A percentile compares a stretch with the other conserved stretches of the same genome.
Conservation (phyloP, 1,140 invertebrate species). For the Uloborus diversus region DNA sequence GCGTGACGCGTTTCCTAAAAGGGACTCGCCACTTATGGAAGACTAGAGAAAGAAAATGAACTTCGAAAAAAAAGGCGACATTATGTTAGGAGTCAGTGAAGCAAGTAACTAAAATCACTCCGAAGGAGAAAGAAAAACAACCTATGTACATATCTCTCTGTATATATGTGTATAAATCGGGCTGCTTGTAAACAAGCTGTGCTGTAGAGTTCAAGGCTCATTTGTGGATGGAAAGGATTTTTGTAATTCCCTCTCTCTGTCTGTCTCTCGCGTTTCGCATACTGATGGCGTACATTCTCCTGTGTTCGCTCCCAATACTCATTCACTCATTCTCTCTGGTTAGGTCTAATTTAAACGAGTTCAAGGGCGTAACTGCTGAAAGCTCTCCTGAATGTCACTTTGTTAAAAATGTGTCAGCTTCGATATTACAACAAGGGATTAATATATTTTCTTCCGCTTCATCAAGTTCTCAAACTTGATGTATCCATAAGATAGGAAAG, state of each 20-base stretch:
- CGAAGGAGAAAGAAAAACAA: slow-evolving; percentile 8
- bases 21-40: slow-evolving; percentile 32
- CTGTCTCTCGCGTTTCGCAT: slow-evolving; percentile 30
- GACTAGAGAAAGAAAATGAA: slow-evolving; percentile 3
- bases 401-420: too few relatives aligned
- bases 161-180: slow-evolving; percentile 20
- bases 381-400: too few relatives aligned
- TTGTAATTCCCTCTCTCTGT: slow-evolving; percentile 18
- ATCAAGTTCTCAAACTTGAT: too few relatives aligned
- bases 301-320: not conserved
- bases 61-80: slow-evolving; percentile 6
- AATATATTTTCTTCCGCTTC: too few relatives aligned
- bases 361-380: too few relatives aligned
- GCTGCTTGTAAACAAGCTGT: slow-evolving; percentile 49
- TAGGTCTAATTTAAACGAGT: too few relatives aligned
- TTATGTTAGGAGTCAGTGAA: slow-evolving; percentile 37
- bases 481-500: too few relatives aligned
- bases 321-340: not conserved
- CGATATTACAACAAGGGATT: too few relatives aligned
- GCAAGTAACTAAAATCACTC: slow-evolving; percentile 44
- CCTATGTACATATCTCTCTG: too few relatives aligned
- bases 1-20: slow-evolving; percentile 27
- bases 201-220: slow-evolving; percentile 44
- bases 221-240: slow-evolving; percentile 25
- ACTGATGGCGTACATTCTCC: not conserved